phyloP scores from a whole-genome alignment of 2,113 vertebrate species.

The Hucho hucho region DNA sequence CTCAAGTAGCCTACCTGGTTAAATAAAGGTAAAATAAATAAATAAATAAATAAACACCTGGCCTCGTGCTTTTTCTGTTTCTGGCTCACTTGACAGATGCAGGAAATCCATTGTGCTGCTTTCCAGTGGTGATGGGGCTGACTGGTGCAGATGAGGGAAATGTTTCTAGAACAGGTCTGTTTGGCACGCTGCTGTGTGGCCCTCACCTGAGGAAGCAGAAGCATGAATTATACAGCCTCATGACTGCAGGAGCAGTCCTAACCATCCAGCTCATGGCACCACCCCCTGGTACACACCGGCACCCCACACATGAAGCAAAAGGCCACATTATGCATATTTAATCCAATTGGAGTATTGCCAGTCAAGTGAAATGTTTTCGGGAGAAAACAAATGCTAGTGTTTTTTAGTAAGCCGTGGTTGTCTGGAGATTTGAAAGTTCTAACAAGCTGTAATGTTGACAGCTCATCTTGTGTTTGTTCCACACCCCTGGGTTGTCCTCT shows the following conservation, averaged over 20 bases:
- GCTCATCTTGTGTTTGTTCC: neutral
- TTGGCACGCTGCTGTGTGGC: conserved; percentile 44
- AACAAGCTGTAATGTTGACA: conserved; percentile 9
- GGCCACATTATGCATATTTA: conserved; percentile 70
- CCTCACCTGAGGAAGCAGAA: conserved; percentile 63
- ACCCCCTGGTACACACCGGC: conserved; percentile 66
- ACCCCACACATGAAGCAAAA: conserved; percentile 10
- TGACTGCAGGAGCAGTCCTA: conserved; percentile 71
- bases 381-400: conserved; percentile 6
- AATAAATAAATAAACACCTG: too few species aligned
- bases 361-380: conserved; percentile 52
- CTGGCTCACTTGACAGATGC: conserved; percentile 14
- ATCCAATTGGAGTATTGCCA: conserved; percentile 75
- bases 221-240: conserved; percentile 66
- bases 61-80: conserved; percentile 1
- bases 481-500: neutral
- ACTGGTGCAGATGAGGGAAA: neutral
- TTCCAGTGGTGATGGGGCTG: neutral
- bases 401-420: conserved; percentile 8
- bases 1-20: too few species aligned
- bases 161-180: conserved; percentile 7
- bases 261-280: conserved; percentile 66
- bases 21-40: too few species aligned
- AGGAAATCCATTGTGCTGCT: conserved; percentile 6
- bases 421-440: conserved; percentile 34